Conservation (phyloP, 2,113 vertebrate genomes). For the Cynoglossus semilaevis region DNA sequence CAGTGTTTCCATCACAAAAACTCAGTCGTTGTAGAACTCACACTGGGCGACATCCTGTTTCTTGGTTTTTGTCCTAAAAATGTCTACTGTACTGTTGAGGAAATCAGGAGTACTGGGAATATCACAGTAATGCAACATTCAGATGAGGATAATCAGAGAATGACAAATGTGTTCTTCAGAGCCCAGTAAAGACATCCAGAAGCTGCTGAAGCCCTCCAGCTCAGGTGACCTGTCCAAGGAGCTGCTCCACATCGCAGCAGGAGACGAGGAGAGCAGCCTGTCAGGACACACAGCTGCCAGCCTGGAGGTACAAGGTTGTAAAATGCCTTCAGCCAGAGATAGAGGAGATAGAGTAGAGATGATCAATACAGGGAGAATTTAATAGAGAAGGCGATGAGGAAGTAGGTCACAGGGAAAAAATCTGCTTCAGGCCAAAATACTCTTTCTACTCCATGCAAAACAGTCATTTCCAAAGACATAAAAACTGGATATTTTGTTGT, state of each 20-base stretch:
- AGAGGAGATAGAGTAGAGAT: not conserved
- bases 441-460: too few species aligned
- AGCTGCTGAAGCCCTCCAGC: constrained; percentile 77
- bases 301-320: constrained; percentile 49
- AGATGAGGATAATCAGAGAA: too few species aligned
- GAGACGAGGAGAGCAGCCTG: constrained; percentile 78
- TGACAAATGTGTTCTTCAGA: constrained; percentile 64
- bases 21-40: too few species aligned
- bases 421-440: too few species aligned
- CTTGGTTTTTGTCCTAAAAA: too few species aligned
- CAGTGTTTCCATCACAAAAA: too few species aligned
- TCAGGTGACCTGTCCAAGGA: constrained; percentile 77
- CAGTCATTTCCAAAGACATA: too few species aligned
- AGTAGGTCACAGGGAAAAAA: not conserved
- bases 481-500: too few species aligned
- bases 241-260: constrained; percentile 67
- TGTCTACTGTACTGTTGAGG: too few species aligned
- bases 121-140: too few species aligned
- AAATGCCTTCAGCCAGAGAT: constrained; percentile 3
- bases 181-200: constrained; percentile 78
- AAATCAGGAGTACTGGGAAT: too few species aligned
- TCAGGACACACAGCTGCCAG: constrained; percentile 79
- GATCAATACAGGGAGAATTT: constrained; percentile 8
- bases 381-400: constrained; percentile 2
- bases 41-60: too few species aligned